Evolutionary conservation across 2,113 vertebrate genomes (phyloP).

Genomic region (Oceanites oceanicus): DNA sequence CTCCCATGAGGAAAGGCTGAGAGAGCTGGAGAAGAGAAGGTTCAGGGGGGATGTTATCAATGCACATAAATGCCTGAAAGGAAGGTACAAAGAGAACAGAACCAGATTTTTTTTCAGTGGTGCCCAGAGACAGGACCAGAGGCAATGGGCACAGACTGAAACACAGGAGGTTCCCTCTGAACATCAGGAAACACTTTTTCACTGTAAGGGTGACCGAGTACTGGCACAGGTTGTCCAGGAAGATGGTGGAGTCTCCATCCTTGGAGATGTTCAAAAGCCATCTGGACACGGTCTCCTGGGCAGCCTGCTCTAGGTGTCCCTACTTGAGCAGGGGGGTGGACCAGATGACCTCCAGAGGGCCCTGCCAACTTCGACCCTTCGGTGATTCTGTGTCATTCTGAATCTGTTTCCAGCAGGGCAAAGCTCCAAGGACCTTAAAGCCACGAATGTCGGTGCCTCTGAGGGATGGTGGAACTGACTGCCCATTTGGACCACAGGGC

Average conservation of each 20-base stretch:
- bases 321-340: background rate
- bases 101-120: background rate
- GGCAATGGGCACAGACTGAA: background rate
- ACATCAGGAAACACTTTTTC: background rate
- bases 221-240: background rate
- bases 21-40: background rate
- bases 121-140: background rate
- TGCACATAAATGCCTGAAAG: background rate
- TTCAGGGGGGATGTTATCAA: background rate
- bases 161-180: background rate
- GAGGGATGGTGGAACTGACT: background rate
- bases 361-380: background rate
- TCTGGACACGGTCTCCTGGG: no score
- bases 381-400: background rate
- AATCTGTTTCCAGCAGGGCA: background rate
- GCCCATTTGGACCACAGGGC: background rate
- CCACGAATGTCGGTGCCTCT: fast-evolving
- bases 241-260: background rate
- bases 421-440: background rate
- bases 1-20: background rate
- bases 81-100: background rate
- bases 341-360: background rate
- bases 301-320: background rate
- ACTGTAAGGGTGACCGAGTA: background rate
- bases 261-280: background rate